Conservation (phyloP, 2,888 invertebrate species). For the Terebella lapidaria region DNA sequence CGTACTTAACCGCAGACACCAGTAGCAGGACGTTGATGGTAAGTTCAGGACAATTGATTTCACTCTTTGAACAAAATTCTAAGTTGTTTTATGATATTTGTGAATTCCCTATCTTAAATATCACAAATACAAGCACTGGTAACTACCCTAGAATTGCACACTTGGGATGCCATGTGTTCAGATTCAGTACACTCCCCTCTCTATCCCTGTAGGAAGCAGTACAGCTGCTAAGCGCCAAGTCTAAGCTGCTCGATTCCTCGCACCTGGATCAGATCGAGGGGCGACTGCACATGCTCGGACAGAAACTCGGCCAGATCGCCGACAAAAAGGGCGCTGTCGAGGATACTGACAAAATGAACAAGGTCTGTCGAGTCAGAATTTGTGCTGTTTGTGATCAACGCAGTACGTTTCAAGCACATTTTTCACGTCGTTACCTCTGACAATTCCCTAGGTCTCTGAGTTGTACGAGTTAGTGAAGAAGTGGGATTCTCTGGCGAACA, state of each 20-base stretch:
- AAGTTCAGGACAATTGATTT: slow-evolving; percentile 13
- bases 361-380: slow-evolving; percentile 33
- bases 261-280: slow-evolving; percentile 82
- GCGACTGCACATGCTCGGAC: slow-evolving; percentile 68
- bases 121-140: too few relatives aligned
- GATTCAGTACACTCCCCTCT: too few relatives aligned
- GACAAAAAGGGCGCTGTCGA: slow-evolving; percentile 61
- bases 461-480: slow-evolving; percentile 82
- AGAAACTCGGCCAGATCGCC: slow-evolving; percentile 68
- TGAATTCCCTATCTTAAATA: too few relatives aligned
- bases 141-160: too few relatives aligned
- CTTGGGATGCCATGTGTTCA: too few relatives aligned
- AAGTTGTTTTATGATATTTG: too few relatives aligned
- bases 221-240: slow-evolving; percentile 71
- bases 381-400: neutral
- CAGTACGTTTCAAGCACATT: too few relatives aligned
- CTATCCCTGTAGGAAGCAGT: slow-evolving; percentile 66
- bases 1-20: slow-evolving; percentile 36
- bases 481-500: slow-evolving; percentile 74
- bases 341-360: slow-evolving; percentile 54
- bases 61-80: neutral
- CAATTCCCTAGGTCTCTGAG: slow-evolving; percentile 70
- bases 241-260: slow-evolving; percentile 72
- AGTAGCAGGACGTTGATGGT: slow-evolving; percentile 55
- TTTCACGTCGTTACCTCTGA: too few relatives aligned